A percentile compares a stretch with the other conserved stretches of the same genome.
Conservation (phyloP, 64 coral and sea anemone genomes). For the Porites lutea region DNA sequence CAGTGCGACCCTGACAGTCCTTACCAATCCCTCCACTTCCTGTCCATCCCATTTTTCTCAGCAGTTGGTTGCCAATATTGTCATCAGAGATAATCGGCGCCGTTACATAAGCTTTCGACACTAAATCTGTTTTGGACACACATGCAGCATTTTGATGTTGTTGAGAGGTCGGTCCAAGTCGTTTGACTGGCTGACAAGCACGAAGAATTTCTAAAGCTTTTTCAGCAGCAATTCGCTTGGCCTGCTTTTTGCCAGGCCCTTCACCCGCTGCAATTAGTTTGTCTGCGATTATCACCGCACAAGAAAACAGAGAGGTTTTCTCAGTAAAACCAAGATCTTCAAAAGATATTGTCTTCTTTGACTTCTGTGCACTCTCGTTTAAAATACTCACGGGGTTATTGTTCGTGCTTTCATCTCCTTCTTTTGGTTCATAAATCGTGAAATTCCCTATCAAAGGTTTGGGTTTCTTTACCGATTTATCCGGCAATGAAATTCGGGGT, state of each 20-base stretch:
- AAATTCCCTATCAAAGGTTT: conserved; percentile 84
- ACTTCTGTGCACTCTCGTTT: conserved; percentile 82
- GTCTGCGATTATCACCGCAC: conserved; percentile 76
- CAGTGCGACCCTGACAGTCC: conserved; percentile 75
- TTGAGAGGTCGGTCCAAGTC: conserved; percentile 10
- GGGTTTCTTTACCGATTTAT: background rate
- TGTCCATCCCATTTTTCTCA: conserved; percentile 95
- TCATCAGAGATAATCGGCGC: conserved; percentile 77
- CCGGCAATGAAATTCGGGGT: conserved; percentile 13
- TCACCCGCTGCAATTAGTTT: conserved; percentile 71
- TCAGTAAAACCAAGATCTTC: conserved; percentile 47
- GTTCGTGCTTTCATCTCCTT: conserved; percentile 16
- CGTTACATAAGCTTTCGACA: conserved; percentile 64
- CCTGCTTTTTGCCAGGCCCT: conserved; percentile 69
- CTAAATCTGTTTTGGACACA: conserved; percentile 71
- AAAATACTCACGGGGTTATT: conserved; percentile 73
- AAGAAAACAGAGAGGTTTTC: conserved; percentile 36
- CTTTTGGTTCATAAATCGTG: conserved; percentile 75
- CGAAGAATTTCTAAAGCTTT: conserved; percentile 81
- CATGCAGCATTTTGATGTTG: conserved; percentile 51
- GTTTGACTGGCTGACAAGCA: conserved; percentile 68
- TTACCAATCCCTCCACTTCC: conserved; percentile 86
- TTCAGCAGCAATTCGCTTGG: conserved; percentile 81
- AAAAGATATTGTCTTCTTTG: conserved; percentile 84
- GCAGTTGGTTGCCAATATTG: conserved; percentile 90